Percentiles rank a stretch among this genome's conserved stretches.
These are phyloP conservation scores for Drosophila fulvimacula DNA, from an alignment of 2,888 invertebrate species.

Conservation along the genomic window DNA sequence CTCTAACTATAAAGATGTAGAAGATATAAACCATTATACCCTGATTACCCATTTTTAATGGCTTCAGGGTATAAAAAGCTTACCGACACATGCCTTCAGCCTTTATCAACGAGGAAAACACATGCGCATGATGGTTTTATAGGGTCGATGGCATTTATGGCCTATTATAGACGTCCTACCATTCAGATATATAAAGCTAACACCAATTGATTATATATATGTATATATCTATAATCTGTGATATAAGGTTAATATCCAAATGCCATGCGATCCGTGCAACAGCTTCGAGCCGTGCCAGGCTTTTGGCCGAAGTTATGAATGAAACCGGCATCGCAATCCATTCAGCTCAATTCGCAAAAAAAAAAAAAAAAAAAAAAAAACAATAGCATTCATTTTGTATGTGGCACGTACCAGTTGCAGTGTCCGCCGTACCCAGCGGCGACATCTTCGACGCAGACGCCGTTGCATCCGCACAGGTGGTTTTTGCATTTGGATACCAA, in stretches of 20 bases:
- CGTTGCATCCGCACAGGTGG: constrained; percentile 43
- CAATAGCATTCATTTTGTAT: constrained; percentile 33
- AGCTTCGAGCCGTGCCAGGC: constrained; percentile 33
- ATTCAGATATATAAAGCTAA: background rate
- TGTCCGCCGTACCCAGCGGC: constrained; percentile 41
- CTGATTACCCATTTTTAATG: too few species aligned
- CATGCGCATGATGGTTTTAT: background rate
- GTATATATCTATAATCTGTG: background rate
- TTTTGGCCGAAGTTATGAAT: constrained; percentile 26
- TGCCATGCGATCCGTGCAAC: constrained; percentile 11
- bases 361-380: background rate
- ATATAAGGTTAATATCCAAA: constrained; percentile 13
- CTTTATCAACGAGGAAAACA: background rate
- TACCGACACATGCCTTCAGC: background rate
- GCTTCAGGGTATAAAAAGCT: background rate
- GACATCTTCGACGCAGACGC: constrained; percentile 37
- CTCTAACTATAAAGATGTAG: too few species aligned
- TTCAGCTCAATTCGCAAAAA: constrained; percentile 21
- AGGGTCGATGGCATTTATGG: background rate
- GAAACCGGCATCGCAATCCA: constrained; percentile 38
- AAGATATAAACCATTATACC: too few species aligned
- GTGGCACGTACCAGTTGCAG: constrained; percentile 39
- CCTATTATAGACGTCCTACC: too few species aligned
- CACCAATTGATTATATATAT: background rate
- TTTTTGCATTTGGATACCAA: constrained; percentile 33